These are phyloP conservation scores for Antechinus flavipes DNA, from an alignment of 2,113 vertebrate genomes.

Conservation along the genomic window DNA sequence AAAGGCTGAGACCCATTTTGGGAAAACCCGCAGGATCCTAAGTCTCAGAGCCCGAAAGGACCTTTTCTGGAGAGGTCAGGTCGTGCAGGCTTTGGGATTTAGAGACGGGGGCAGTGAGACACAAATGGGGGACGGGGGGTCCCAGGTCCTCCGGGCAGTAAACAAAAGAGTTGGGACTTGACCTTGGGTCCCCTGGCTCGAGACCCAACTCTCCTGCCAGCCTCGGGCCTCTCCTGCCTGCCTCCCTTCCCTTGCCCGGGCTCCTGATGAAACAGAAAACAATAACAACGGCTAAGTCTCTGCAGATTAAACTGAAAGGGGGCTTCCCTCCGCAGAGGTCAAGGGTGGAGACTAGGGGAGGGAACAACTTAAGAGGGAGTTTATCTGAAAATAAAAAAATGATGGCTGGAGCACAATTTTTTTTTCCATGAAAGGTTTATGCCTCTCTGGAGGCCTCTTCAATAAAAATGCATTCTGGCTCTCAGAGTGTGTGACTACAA, in stretches of 20 bases:
- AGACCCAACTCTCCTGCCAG: background rate
- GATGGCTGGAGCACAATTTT: constrained; percentile 80
- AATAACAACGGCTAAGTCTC: background rate
- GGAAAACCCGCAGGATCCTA: background rate
- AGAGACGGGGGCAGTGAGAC: background rate
- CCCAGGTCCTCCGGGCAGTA: background rate
- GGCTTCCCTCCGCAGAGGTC: background rate
- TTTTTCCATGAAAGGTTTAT: constrained; percentile 79
- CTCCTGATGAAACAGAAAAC: background rate
- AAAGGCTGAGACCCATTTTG: background rate
- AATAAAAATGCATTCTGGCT: constrained; percentile 89
- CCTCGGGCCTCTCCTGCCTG: background rate
- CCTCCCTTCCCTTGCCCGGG: background rate
- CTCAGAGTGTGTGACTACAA: constrained; percentile 87
- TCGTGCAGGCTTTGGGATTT: background rate
- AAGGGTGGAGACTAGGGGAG: constrained; percentile 3
- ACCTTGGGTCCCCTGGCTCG: background rate
- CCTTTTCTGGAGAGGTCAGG: background rate
- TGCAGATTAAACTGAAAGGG: background rate
- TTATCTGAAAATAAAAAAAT: constrained; percentile 82
- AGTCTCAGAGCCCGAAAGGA: background rate
- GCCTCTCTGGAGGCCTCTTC: constrained; percentile 86
- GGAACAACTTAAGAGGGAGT: constrained; percentile 58
- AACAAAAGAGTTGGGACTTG: background rate
- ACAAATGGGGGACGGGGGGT: background rate